These are phyloP conservation scores for Rhinolophus sinicus DNA, from an alignment of 2,113 vertebrate species.

Conservation along the genomic window DNA sequence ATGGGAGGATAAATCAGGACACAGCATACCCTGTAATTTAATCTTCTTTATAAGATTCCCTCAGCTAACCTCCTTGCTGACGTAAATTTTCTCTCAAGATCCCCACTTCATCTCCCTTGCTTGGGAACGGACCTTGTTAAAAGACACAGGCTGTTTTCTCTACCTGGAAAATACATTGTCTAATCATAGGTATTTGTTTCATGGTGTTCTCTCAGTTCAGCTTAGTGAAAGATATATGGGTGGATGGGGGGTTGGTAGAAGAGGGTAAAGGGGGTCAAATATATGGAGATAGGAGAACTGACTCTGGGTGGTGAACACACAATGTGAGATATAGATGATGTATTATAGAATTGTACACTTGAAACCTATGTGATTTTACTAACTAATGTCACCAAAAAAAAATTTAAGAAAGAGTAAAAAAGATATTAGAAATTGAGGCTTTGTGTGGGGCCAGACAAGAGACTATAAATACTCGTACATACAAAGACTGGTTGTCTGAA, in stretches of 20 bases:
- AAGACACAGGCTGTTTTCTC: neutral
- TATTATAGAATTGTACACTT: too few species aligned
- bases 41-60: constrained; percentile 25
- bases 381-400: too few species aligned
- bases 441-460: too few species aligned
- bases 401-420: neutral
- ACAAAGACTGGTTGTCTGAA: neutral
- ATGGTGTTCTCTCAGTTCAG: neutral
- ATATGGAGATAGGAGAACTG: too few species aligned
- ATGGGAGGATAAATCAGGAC: constrained; percentile 65
- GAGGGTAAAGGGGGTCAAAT: too few species aligned
- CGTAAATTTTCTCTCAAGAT: neutral
- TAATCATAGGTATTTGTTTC: neutral
- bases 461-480: neutral
- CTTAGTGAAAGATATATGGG: neutral
- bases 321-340: too few species aligned
- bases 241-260: too few species aligned
- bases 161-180: neutral
- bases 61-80: neutral
- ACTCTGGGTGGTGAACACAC: too few species aligned
- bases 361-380: too few species aligned
- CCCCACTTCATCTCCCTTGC: neutral
- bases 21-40: neutral
- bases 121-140: neutral
- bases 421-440: neutral